Evolutionary conservation across 1,140 invertebrate species (phyloP), one percentile per base, ranked within the genome.

Genomic region (Globodera ellingtonae): DNA sequence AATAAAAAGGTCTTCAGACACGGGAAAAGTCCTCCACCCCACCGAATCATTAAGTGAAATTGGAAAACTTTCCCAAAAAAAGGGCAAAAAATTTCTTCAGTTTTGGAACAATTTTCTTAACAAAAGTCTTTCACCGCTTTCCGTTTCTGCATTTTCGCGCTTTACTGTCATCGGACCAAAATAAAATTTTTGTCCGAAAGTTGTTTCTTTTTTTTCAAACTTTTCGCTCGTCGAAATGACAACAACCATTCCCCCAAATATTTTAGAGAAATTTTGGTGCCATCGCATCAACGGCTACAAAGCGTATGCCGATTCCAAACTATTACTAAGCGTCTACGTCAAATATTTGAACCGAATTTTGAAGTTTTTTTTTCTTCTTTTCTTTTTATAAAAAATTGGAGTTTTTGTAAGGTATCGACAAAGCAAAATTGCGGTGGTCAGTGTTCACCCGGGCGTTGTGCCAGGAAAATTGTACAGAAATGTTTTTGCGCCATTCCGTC

Each of bases 391-490:
- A 35, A 35, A 35, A 35, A 35, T 35, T 35, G 35, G 35, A 35
- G 35, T 35, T n/a, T 9, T 79, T 79, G n/a, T 52, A 47, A 79
- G 70, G 44, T 75, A 15, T 47, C 78, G 62, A 4, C 59, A 75
- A 4, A 67, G 73, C 18, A 77, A 73, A 74, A 72, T 81, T 6
- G 15, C 18, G 10, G 50, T 81, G 0, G 52, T 52, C 15, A 82
- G 80, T 65, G 80, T 81, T 35, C 80, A 81, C 72, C 80, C 80
- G 35, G 80, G 80, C 46, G 80, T 81, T 35, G 80, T 81, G 44
- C 80, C 80, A 0, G 80, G 80, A 7, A 21, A 44, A 35, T 62
- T 81, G 47, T 81, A 81, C 69, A 47, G 80, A 15, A 65, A 72
- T 65, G 80, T 81, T 3, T 81, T 81, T 21, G 24, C 44, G 69